Conservation (phyloP, 37 sponge, comb jelly and placozoan genomes). For the Ephydatia muelleri region DNA sequence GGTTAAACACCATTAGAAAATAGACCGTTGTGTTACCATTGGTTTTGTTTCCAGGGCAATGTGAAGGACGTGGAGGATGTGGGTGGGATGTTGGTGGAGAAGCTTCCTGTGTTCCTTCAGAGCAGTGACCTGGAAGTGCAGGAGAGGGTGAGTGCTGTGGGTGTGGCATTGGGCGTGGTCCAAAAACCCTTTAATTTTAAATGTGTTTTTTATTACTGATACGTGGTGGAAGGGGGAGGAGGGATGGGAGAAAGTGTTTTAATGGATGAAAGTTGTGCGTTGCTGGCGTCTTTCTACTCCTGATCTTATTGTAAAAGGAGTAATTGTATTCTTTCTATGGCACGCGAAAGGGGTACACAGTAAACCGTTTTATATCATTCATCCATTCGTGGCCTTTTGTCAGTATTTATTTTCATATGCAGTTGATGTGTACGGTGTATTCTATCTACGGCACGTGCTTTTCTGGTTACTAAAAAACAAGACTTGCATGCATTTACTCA, state of each 20-base stretch:
- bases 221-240: background rate
- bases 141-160: constrained; percentile 73
- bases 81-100: constrained; percentile 82
- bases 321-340: too few relatives aligned
- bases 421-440: too few relatives aligned
- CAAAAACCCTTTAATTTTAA: background rate
- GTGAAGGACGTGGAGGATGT: constrained; percentile 70
- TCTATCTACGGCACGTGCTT: too few relatives aligned
- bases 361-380: too few relatives aligned
- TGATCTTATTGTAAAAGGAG: too few relatives aligned
- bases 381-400: too few relatives aligned
- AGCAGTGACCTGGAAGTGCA: constrained; percentile 97
- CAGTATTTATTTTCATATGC: too few relatives aligned
- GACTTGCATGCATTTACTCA: too few relatives aligned
- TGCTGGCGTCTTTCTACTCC: too few relatives aligned
- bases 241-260: background rate
- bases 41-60: constrained; percentile 46
- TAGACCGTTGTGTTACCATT: background rate
- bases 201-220: background rate
- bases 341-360: too few relatives aligned
- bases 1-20: too few relatives aligned
- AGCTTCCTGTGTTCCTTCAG: constrained; percentile 83
- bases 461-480: too few relatives aligned
- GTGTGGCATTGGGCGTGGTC: background rate
- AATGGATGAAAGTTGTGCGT: background rate